These are phyloP conservation scores for Cryptotermes secundus DNA, from an alignment of 1,140 invertebrate genomes.

Conservation along the genomic window DNA sequence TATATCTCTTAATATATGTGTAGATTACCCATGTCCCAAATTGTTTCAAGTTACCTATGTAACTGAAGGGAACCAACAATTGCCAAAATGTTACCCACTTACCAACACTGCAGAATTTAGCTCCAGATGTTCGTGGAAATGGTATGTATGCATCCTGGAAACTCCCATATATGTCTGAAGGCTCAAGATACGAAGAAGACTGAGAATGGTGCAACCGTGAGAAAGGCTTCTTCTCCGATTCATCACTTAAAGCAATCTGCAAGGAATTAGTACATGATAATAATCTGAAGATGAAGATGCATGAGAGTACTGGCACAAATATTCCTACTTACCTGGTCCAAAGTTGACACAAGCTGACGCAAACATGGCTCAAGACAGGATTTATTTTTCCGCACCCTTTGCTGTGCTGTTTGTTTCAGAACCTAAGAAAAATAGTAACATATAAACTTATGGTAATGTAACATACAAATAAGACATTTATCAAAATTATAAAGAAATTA, in stretches of 20 bases:
- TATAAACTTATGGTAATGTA: neutral
- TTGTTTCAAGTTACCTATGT: too few species aligned
- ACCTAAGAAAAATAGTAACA: conserved; percentile 45
- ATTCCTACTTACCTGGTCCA: conserved; percentile 57
- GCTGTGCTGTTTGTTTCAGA: conserved; percentile 69
- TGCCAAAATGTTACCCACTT: conserved; percentile 35
- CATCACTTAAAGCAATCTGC: conserved; percentile 50
- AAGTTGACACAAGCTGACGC: conserved; percentile 66
- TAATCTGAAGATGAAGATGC: neutral
- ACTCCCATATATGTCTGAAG: conserved; percentile 48
- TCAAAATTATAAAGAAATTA: neutral
- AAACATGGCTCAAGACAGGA: conserved; percentile 80
- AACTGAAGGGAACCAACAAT: too few species aligned
- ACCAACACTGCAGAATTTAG: conserved; percentile 87
- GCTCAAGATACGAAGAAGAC: conserved; percentile 35
- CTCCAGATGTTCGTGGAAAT: conserved; percentile 90
- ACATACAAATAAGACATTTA: neutral
- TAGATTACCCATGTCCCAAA: too few species aligned
- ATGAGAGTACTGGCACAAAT: neutral
- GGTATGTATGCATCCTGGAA: conserved; percentile 82
- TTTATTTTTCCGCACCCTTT: conserved; percentile 72
- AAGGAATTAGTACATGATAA: conserved; percentile 30
- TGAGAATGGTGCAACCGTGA: conserved; percentile 46
- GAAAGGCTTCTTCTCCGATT: conserved; percentile 48
- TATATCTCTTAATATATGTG: too few species aligned